Base-by-base conservation (phyloP, 2,797 vertebrate species). In the Esox masquinongy region DNA sequence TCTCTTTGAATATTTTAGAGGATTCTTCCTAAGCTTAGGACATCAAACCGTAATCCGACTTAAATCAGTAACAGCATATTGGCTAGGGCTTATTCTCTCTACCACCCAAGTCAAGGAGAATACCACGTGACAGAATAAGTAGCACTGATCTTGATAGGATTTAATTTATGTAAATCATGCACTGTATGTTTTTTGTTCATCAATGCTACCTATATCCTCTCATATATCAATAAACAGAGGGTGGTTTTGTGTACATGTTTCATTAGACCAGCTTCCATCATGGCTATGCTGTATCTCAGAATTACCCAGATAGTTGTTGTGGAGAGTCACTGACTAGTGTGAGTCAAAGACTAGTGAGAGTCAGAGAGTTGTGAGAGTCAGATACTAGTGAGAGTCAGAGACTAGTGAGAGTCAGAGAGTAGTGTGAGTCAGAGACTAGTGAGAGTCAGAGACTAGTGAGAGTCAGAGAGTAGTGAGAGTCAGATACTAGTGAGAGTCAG, bases 1-100 rank as follows among this genome's bases (percentile, higher is more conserved):
- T 88, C 73, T 78, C 89, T 89, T 87, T 88, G 88, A 91, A 92
- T 91, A 91, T 90, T 90, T 93, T 80, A 90, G 90, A 89, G 89
- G 90, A 92, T 93, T 91, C 87, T 85, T 82, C 85, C 85, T 70
- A 86, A 86, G 88, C 79, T 92, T 92, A 88, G 88, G 86, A 83
- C 82, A 89, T 88, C 88, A 92, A 85, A 85, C 90, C 82, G 82
- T 92, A 92, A 93, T 90, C 91, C 88, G 80, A 89, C 90, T 93
- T 90, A 92, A 91, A 94, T 92, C 92, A 91, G 89, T 91, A 91
- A 86, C 88, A 92, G 81, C 91, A 89, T 91, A 90, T 88, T 91
- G 90, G 88, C 80, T 83, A 80, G 80, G 84, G 86, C 83, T 89
- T 90, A 75, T 73, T 81, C 84, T 83, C 86, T 85, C 86, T 87